Conservation (phyloP, 1,140 invertebrate species). For the Euwallacea similis region DNA sequence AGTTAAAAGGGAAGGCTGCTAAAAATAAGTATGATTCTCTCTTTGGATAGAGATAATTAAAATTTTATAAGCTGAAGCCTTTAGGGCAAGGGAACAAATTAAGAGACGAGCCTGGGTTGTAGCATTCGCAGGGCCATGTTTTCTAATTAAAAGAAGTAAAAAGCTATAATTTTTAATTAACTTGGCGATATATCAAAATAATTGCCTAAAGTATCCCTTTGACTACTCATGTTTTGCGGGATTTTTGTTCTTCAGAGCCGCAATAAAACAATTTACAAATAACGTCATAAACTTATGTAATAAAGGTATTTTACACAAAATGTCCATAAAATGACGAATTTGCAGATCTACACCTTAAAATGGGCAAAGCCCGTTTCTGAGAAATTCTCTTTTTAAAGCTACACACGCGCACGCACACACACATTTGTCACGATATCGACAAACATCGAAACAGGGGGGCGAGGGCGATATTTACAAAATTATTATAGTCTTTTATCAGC, state of each 20-base stretch:
- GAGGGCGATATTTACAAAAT: not conserved
- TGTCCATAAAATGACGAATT: not conserved
- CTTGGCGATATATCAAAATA: not conserved
- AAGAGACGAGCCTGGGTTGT: not conserved
- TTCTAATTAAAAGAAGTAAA: constrained; percentile 12
- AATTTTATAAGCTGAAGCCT: not conserved
- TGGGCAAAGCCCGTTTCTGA: not conserved
- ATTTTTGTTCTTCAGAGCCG: not conserved
- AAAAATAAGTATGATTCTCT: not conserved
- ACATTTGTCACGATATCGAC: not conserved
- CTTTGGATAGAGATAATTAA: not conserved
- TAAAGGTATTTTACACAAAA: not conserved
- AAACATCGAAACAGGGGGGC: not conserved
- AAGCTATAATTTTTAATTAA: constrained; percentile 17
- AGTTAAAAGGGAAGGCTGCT: not conserved
- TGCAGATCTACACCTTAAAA: not conserved
- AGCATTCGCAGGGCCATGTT: not conserved
- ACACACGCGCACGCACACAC: not conserved
- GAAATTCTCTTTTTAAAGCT: not conserved
- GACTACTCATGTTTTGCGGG: not conserved
- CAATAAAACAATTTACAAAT: not conserved
- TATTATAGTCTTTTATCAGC: not conserved
- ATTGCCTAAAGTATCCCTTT: constrained; percentile 1
- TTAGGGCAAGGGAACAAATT: not conserved
- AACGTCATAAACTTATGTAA: not conserved